phyloP scores from a whole-genome alignment of 2,888 invertebrate species.

The Saturnia pavonia region DNA sequence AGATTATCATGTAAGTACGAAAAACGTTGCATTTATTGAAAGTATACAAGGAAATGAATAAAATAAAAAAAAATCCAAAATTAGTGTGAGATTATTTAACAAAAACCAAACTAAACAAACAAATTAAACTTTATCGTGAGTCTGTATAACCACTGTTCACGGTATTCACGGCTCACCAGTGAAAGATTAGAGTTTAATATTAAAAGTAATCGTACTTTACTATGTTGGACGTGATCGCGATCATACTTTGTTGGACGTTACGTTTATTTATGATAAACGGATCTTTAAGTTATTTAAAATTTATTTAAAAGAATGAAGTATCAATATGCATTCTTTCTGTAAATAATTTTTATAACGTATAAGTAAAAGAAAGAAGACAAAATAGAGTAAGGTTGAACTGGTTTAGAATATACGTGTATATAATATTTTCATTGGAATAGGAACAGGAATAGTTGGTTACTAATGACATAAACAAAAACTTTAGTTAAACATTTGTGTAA shows the following conservation, averaged over 20 bases:
- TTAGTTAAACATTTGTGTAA: not conserved
- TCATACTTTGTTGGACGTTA: not conserved
- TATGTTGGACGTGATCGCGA: not conserved
- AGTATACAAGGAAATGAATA: too few species aligned
- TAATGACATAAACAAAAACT: not conserved
- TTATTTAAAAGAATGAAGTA: not conserved
- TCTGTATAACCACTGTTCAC: not conserved
- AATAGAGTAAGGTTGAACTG: not conserved
- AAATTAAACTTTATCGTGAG: not conserved
- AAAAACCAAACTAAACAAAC: too few species aligned
- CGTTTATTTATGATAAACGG: not conserved
- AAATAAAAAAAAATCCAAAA: too few species aligned
- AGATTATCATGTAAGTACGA: too few species aligned
- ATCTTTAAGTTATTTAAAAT: not conserved
- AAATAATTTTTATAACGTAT: not conserved
- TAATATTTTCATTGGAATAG: not conserved
- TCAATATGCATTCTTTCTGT: not conserved
- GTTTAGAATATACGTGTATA: too few species aligned
- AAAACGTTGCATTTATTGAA: too few species aligned
- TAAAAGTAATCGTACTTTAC: not conserved
- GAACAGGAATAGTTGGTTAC: too few species aligned
- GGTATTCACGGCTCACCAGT: not conserved
- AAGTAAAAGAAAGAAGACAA: not conserved
- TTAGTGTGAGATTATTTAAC: not conserved
- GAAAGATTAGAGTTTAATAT: too few species aligned